Percentiles rank a stretch among this genome's conserved stretches.
Conservation (phyloP, 1,140 invertebrate genomes). For the Drosophila fuyamai region DNA sequence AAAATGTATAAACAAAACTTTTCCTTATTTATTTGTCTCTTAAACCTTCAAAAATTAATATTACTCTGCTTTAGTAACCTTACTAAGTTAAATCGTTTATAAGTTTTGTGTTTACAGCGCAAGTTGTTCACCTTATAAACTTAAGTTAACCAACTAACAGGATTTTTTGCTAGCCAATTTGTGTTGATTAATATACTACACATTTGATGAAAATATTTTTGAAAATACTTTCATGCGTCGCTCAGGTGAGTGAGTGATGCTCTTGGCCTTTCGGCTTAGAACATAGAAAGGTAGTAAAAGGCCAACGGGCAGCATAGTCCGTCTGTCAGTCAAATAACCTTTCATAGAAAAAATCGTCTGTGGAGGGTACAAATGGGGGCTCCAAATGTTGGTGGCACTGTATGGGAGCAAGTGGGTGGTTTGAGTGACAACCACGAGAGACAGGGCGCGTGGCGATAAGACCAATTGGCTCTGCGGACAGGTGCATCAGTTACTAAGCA, state of each 20-base stretch:
- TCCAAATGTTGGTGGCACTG: constrained; percentile 25
- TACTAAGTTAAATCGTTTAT: too few relatives aligned
- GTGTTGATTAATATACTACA: too few relatives aligned
- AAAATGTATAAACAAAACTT: too few relatives aligned
- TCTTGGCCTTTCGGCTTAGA: constrained; percentile 42
- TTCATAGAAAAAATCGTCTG: constrained; percentile 69
- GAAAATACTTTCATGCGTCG: constrained; percentile 20
- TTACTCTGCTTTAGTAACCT: too few relatives aligned
- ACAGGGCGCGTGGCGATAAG: constrained; percentile 63
- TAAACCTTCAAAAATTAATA: too few relatives aligned
- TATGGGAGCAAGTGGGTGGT: constrained; percentile 37
- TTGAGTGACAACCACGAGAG: constrained; percentile 44
- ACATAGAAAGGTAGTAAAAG: constrained; percentile 59
- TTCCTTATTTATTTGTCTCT: too few relatives aligned
- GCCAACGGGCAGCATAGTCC: constrained; percentile 59
- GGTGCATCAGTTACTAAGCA: constrained; percentile 55
- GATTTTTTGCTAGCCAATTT: not conserved
- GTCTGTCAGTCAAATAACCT: constrained; percentile 56
- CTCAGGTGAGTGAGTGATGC: constrained; percentile 76
- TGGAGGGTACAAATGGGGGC: constrained; percentile 14
- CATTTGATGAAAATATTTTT: constrained; percentile 20
- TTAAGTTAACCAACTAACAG: too few relatives aligned
- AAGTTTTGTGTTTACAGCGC: too few relatives aligned
- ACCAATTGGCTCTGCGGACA: constrained; percentile 44
- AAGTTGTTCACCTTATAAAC: too few relatives aligned